Evolutionary conservation across 2,888 invertebrate species (phyloP).

Genomic region (Calliphora vomitoria): DNA sequence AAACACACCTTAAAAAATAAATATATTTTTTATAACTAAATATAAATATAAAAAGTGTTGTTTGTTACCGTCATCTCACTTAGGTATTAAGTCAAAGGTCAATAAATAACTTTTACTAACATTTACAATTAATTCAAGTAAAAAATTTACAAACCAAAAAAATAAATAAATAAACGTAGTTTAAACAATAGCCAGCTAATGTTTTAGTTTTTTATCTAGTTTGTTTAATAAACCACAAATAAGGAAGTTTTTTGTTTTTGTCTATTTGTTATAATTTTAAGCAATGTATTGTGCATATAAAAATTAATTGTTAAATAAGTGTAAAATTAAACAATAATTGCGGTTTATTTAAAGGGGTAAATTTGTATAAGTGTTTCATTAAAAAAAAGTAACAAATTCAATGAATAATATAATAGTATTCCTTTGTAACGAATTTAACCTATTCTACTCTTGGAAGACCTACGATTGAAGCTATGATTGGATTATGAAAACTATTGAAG

Average conservation of each 20-base stretch:
- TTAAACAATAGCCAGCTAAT: neutral
- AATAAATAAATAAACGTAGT: neutral
- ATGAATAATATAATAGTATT: too few relatives aligned
- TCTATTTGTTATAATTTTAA: neutral
- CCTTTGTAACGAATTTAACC: too few relatives aligned
- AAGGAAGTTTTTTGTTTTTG: conserved; percentile 9
- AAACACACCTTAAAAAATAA: conserved; percentile 8
- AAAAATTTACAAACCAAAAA: conserved; percentile 5
- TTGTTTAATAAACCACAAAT: neutral
- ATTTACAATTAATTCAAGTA: conserved; percentile 51
- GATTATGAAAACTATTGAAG: too few relatives aligned
- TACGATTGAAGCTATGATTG: too few relatives aligned
- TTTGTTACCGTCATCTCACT: neutral
- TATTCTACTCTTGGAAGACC: too few relatives aligned
- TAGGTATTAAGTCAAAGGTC: conserved; percentile 50
- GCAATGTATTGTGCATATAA: too few relatives aligned
- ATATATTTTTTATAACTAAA: neutral
- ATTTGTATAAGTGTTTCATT: too few relatives aligned
- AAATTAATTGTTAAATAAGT: neutral
- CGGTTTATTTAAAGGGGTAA: neutral
- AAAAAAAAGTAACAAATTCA: too few relatives aligned
- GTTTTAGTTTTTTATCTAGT: too few relatives aligned
- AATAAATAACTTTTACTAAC: conserved; percentile 62
- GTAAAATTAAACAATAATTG: neutral
- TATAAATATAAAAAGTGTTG: neutral